These are phyloP conservation scores for Sebastes iracundus DNA, from an alignment of 2,797 vertebrate species.

Conservation along the genomic window DNA sequence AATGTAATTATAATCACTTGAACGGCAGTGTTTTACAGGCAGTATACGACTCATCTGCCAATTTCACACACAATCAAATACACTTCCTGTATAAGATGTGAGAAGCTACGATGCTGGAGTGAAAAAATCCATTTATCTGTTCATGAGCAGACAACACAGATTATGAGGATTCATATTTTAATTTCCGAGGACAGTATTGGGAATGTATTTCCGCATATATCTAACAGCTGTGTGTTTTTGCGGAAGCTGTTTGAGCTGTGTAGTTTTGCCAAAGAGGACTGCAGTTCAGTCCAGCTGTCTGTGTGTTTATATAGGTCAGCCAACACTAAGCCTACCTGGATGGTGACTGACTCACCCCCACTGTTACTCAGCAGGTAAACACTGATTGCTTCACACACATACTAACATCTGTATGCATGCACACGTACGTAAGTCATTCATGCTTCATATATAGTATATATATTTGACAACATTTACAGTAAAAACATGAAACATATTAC, in stretches of 20 bases:
- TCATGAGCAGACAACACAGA: constrained; percentile 40
- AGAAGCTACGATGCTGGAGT: neutral
- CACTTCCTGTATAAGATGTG: neutral
- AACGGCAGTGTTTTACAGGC: neutral
- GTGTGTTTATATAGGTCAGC: constrained; percentile 67
- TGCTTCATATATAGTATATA: neutral
- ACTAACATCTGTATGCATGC: neutral
- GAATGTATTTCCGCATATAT: constrained; percentile 8
- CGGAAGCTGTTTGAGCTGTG: neutral
- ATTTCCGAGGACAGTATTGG: constrained; percentile 24
- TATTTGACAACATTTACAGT: neutral
- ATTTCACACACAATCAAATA: constrained; percentile 1
- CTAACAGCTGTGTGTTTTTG: constrained; percentile 28
- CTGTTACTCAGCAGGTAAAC: constrained; percentile 65
- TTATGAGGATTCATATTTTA: constrained; percentile 38
- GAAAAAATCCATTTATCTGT: constrained; percentile 34
- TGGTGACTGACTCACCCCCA: constrained; percentile 50
- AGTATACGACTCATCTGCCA: neutral
- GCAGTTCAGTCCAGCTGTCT: constrained; percentile 49
- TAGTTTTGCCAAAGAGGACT: constrained; percentile 16
- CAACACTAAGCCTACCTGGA: constrained; percentile 63
- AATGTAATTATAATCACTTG: neutral
- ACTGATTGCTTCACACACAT: constrained; percentile 1
- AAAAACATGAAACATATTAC: neutral
- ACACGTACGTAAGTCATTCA: neutral